Base-by-base conservation (phyloP, 2,797 vertebrate species). In the Onychomys leucogaster region DNA sequence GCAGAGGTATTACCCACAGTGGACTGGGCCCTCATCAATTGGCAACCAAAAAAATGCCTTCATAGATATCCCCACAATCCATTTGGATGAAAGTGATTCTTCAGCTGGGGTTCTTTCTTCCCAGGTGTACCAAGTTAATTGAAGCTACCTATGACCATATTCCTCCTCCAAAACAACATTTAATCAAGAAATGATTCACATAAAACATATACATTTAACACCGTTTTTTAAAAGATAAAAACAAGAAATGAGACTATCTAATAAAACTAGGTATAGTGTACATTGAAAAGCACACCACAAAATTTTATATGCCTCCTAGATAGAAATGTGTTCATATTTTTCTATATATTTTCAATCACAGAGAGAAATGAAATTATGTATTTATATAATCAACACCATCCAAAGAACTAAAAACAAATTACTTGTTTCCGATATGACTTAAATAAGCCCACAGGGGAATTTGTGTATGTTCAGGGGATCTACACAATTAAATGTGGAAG, bases 321-420 rank as follows among this genome's bases (percentile, higher is more conserved):
- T 21, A 91, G 23, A 94, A 21, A 25, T 52, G 7, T 46, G 17
- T 84, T 69, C 9, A 34, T 75, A 82, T 65, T 55, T 89, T 86
- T 43, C 49, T 37, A 49, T 43, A 92, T 49, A 92, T 12, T 94
- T 96, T 91, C 21, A 85, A 55, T 85, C 52, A 89, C 17, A 10
- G 67, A 83, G 67, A 43, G 52, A 67, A 89, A 76, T 21, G 4
- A 29, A 59, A 95, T 19, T 91, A n/a, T 81, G n/a, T 69, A 43
- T 73, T 89, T 73, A 85, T 2, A 16, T 76, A 90, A 49, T 32
- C 63, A 55, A 84, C 6, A 82, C 10, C 6, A 90, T 78, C 12
- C 32, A 94, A 91, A 69, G 80, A 23, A 23, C n/a, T 94, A 82
- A 61, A 91, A 61, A 82, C 21, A 91, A 82, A 73, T 32, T n/a